These are phyloP conservation scores for Masnerella sp. DNA, from an alignment of 2,888 invertebrate genomes.

Conservation along the genomic window DNA sequence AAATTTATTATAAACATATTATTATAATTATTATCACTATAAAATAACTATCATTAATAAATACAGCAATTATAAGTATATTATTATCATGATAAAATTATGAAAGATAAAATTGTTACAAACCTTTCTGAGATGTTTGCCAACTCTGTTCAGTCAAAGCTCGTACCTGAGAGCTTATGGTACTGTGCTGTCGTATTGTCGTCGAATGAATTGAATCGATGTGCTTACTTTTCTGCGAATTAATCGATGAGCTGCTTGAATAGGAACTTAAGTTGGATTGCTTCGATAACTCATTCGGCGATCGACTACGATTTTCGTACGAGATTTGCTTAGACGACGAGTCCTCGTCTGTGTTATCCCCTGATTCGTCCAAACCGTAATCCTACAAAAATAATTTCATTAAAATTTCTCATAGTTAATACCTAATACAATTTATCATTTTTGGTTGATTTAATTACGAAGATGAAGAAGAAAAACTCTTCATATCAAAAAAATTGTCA, in stretches of 20 bases:
- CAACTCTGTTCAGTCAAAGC: slow-evolving; percentile 76
- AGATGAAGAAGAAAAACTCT: neutral
- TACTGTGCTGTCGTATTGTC: slow-evolving; percentile 74
- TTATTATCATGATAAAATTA: too few relatives aligned
- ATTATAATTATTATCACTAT: too few relatives aligned
- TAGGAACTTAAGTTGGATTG: slow-evolving; percentile 75
- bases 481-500: slow-evolving; percentile 62
- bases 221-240: slow-evolving; percentile 73
- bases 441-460: neutral
- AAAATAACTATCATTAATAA: too few relatives aligned
- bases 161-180: slow-evolving; percentile 75
- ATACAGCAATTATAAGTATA: too few relatives aligned
- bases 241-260: slow-evolving; percentile 75
- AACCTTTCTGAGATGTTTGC: slow-evolving; percentile 73
- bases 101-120: neutral
- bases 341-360: slow-evolving; percentile 81
- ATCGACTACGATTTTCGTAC: slow-evolving; percentile 71
- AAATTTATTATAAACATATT: too few relatives aligned
- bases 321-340: slow-evolving; percentile 74
- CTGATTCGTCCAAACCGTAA: slow-evolving; percentile 87
- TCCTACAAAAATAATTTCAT: slow-evolving; percentile 79
- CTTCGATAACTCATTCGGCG: slow-evolving; percentile 76
- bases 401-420: neutral
- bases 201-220: slow-evolving; percentile 72
- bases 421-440: neutral